These are phyloP conservation scores for Steinernema khuongi DNA, from an alignment of 1,140 invertebrate genomes.

Conservation along the genomic window DNA sequence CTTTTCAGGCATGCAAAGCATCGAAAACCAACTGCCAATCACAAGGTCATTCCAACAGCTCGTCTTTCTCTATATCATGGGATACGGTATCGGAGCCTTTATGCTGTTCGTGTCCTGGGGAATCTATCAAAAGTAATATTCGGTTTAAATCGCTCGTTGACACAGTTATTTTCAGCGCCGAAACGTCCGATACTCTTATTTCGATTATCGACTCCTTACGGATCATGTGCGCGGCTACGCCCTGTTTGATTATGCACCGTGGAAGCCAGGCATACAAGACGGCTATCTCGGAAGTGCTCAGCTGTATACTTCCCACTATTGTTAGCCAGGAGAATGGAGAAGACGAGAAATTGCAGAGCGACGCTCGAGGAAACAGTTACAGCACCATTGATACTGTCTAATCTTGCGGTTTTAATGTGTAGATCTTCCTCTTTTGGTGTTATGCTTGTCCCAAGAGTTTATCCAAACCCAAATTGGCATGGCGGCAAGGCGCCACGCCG, in stretches of 20 bases:
- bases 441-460: too few species aligned
- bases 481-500: too few species aligned
- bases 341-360: background rate
- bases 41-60: background rate
- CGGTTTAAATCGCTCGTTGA: background rate
- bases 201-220: background rate
- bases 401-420: too few species aligned
- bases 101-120: background rate
- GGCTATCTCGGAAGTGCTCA: background rate
- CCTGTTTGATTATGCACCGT: background rate
- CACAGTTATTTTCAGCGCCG: background rate
- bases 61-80: background rate
- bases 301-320: background rate
- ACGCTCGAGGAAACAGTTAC: background rate
- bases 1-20: background rate
- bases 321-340: background rate
- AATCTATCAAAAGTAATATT: background rate
- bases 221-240: background rate
- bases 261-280: background rate
- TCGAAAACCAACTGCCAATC: background rate
- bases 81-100: background rate
- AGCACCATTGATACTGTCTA: constrained; percentile 6
- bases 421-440: too few species aligned
- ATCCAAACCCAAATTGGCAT: too few species aligned
- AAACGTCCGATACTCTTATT: background rate